A percentile compares a stretch with the other conserved stretches of the same genome.
Evolutionary conservation across 2,797 vertebrate species (phyloP).

Genomic region (Galagoides demidoff): DNA sequence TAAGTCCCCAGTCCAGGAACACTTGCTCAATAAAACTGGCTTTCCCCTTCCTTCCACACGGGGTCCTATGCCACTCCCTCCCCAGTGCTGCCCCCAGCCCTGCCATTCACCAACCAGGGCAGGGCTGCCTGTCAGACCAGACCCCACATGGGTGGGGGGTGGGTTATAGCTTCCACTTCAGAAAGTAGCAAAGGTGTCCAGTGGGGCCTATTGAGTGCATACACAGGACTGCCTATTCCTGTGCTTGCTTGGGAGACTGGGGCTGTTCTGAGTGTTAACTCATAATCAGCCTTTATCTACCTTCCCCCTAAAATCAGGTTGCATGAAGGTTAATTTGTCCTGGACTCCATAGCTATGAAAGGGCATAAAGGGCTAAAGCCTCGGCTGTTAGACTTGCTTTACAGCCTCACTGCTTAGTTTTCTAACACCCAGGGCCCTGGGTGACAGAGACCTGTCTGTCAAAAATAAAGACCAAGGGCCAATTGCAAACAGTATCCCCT

Average conservation of each 20-base stretch:
- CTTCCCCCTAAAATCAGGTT: not conserved
- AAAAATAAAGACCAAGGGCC: not conserved
- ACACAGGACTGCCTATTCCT: not conserved
- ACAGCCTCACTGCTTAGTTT: not conserved
- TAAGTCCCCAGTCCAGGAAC: constrained; percentile 25
- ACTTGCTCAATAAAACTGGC: constrained; percentile 76
- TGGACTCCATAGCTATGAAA: not conserved
- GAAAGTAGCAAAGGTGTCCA: not conserved
- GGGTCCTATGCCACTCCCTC: not conserved
- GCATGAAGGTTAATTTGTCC: not conserved
- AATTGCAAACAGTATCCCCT: not conserved
- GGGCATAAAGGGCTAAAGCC: not conserved
- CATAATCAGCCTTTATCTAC: not conserved
- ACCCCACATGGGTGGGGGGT: not conserved
- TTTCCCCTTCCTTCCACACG: constrained; percentile 33
- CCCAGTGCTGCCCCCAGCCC: no score
- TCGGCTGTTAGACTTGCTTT: not conserved
- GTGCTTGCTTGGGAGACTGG: not conserved
- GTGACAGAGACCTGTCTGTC: no score
- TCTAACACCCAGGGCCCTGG: not conserved
- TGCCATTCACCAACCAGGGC: not conserved
- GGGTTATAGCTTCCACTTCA: not conserved
- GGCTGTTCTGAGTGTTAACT: not conserved
- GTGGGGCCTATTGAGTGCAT: not conserved
- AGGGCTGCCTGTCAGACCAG: not conserved